Evolutionary conservation across 2,113 vertebrate species (phyloP).

Genomic region (Lutjanus erythropterus): DNA sequence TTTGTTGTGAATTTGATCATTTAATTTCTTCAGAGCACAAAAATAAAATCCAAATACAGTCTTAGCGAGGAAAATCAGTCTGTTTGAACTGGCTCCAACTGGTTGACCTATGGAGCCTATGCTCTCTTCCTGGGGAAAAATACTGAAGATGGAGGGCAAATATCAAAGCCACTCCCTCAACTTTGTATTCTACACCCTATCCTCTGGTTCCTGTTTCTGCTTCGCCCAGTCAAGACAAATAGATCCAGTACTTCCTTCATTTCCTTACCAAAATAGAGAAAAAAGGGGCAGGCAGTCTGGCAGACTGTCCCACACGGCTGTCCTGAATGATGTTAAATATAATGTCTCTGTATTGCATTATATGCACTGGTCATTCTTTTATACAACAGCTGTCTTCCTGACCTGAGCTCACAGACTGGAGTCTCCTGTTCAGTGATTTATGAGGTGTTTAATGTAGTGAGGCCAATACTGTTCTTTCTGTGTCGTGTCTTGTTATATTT

Average conservation of each 20-base stretch:
- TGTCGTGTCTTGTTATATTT: conserved; percentile 35
- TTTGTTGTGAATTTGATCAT: background rate
- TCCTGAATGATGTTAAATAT: conserved; percentile 11
- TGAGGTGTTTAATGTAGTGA: conserved; percentile 43
- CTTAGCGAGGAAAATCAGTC: too few species aligned
- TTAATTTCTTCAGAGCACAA: background rate
- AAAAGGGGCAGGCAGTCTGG: conserved; percentile 36
- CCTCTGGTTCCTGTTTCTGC: conserved; percentile 64
- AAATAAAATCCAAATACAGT: background rate
- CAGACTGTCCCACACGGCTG: conserved; percentile 29
- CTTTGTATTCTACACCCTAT: conserved; percentile 59
- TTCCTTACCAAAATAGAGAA: conserved; percentile 65
- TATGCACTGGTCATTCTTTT: conserved; percentile 5
- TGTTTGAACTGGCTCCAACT: background rate
- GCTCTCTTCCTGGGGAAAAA: conserved; percentile 52
- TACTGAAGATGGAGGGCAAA: conserved; percentile 46
- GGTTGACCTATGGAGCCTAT: background rate
- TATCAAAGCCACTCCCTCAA: conserved; percentile 41
- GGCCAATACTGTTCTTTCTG: conserved; percentile 16
- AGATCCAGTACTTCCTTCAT: conserved; percentile 64
- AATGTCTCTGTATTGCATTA: conserved; percentile 18
- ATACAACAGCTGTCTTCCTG: conserved; percentile 23
- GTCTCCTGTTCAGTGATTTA: conserved; percentile 47
- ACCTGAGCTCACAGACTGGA: conserved; percentile 35
- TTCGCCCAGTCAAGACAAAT: conserved; percentile 60